Base-by-base conservation (phyloP, 2,113 vertebrate species). In the Phrynosoma blainvillii region DNA sequence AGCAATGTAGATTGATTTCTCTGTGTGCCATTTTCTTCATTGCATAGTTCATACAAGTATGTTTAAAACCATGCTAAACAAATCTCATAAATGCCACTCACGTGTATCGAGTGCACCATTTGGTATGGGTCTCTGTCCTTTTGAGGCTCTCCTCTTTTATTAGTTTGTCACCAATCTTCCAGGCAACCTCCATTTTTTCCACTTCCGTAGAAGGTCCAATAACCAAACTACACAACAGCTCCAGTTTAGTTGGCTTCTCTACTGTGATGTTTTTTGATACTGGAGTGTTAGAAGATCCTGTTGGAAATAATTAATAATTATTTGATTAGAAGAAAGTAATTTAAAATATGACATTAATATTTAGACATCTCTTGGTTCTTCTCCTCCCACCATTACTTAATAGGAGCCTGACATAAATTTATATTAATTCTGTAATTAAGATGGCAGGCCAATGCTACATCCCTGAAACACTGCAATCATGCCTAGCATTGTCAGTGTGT, bases 221-320 rank as follows among this genome's bases (percentile, higher is more conserved):
- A 7, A 74, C 52, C 68, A 97, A 89, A 9, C 77, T 89, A 89
- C 97, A 97, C 2, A 47, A 89, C 36, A 97, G 95, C 47, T 93
- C 90, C 85, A 97, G 6, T 59, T 25, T 3, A 78, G 84, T 7
- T 81, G 95, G 84, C 14, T 0, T 94, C 27, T 84, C 68, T 81
- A 97, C 73, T 79, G 56, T 83, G 71, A 97, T 62, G 16, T 82
- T 87, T 95, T 94, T 93, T 88, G 93, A 86, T 25, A 87, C 0
- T 0, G 40, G 0, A 42, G 0, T 4, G 77, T 2, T 36, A 65
- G 92, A 65, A 7, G 6, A 1, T 86, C 76, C 96, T 97, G 4
- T 5, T 74, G 74, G 83, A 3, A 21, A 79, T 1, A 62, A 84
- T 59, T 59, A 54, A 80, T 73, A 86, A 52, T 79, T 66, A n/a